Base-by-base conservation (phyloP, 2,113 vertebrate species). In the Aptenodytes forsteri region DNA sequence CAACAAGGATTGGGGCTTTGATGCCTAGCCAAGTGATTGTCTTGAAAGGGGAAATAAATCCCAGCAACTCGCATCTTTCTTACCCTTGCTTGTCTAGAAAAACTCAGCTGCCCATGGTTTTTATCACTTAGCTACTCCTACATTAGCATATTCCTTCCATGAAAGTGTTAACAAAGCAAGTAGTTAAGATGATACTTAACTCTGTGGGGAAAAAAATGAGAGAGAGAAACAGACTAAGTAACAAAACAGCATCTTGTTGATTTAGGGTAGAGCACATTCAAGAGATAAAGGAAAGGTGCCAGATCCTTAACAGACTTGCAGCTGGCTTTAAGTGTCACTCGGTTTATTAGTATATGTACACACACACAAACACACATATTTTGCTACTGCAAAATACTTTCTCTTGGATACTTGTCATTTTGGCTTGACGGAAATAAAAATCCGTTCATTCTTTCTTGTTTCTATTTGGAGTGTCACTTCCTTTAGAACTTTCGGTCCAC, bases 11-110 rank as follows among this genome's bases (percentile, higher is more conserved):
- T 38, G n/a, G 54, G 66, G 38, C 93, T 98, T 98, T 92, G 92
- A 93, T 91, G 80, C 93, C n/a, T 66, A 75, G 87, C 90, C 95
- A 97, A 97, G 94, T 93, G 82, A 78, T 89, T 58, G 56, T 76
- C 86, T 95, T 90, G 56, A 91, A 87, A 93, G 44, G 47, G 25
- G 56, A 93, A 94, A 76, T 75, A 29, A 75, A 76, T 90, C 66
- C 78, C 90, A 81, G 80, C 65, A 91, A 64, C 34, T 87, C 1
- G 0, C 40, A 77, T 95, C n/a, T 78, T 91, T 72, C 83, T 77
- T 95, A 75, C 75, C 32, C 23, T 72, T 86, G 23, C 47, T 64
- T 83, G 46, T 75, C 2, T 16, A 89, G 47, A 76, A 93, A 56
- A 80, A 82, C 19, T 77, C 32, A 47, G 47, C 44, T 95, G 66